A percentile compares a stretch with the other conserved stretches of the same genome.
phyloP scores from a whole-genome alignment of 2,888 invertebrate genomes.

The Acrocyrtus sp. region DNA sequence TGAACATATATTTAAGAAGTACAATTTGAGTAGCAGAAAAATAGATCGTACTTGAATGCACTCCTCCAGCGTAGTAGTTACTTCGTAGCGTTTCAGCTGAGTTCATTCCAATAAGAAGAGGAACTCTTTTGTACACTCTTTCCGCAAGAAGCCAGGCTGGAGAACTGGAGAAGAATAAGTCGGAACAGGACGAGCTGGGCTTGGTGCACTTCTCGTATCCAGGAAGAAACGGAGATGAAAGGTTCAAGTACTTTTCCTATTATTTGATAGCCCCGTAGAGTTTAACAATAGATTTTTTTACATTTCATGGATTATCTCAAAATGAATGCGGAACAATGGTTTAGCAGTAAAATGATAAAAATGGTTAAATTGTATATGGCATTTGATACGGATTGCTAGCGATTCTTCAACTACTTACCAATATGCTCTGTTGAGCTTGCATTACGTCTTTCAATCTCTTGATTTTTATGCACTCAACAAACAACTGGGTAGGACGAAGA shows the following conservation, averaged over 20 bases:
- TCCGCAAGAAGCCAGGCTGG: conserved; percentile 24
- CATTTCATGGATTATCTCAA: no score
- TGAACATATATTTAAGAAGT: no score
- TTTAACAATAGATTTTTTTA: no score
- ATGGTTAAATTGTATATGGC: neutral
- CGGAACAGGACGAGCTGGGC: conserved; percentile 16
- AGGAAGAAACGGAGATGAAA: conserved; percentile 38
- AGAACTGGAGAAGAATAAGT: conserved; percentile 28
- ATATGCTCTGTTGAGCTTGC: conserved; percentile 23
- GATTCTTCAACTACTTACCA: conserved; percentile 16
- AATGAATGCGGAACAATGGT: no score
- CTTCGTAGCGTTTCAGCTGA: conserved; percentile 9
- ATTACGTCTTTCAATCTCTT: conserved; percentile 44
- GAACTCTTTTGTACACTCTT: conserved; percentile 37
- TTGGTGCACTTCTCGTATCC: conserved; percentile 7
- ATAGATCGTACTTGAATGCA: no score
- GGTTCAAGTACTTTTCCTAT: conserved; percentile 34
- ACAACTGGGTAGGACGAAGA: conserved; percentile 25
- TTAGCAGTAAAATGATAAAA: neutral
- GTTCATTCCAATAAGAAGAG: conserved; percentile 42
- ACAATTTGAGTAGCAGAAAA: no score
- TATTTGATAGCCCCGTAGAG: no score
- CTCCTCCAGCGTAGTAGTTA: no score
- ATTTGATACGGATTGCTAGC: neutral
- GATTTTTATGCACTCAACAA: conserved; percentile 44